Conservation (phyloP, 2,797 vertebrate genomes). For the Sebastes dallii region DNA sequence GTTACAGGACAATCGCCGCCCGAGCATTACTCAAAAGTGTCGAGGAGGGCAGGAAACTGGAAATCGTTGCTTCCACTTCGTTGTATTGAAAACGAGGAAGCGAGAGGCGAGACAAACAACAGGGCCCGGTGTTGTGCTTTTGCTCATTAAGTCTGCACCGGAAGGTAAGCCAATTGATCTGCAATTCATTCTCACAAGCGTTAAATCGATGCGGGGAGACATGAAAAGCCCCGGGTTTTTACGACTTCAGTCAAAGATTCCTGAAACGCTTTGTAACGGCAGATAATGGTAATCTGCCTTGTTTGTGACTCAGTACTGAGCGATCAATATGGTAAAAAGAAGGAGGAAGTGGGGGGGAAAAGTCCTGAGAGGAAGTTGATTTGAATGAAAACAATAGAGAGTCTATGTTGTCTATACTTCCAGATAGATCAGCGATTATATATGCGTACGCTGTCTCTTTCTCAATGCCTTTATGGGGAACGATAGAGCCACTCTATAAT, state of each 20-base stretch:
- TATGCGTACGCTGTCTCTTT: slow-evolving; percentile 17
- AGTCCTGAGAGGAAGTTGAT: slow-evolving; percentile 74
- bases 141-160: slow-evolving; percentile 83
- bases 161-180: slow-evolving; percentile 86
- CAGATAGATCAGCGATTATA: slow-evolving; percentile 35
- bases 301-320: slow-evolving; percentile 70
- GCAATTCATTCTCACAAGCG: slow-evolving; percentile 85
- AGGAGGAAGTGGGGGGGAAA: accelerated
- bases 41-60: slow-evolving; percentile 49
- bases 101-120: slow-evolving; percentile 71
- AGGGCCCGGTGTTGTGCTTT: slow-evolving; percentile 67
- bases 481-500: slow-evolving; percentile 32
- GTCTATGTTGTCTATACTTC: slow-evolving; percentile 46
- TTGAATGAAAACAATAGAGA: slow-evolving; percentile 78
- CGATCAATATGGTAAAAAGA: slow-evolving; percentile 73
- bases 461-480: slow-evolving; percentile 20
- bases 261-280: slow-evolving; percentile 84
- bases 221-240: slow-evolving; percentile 83
- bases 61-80: slow-evolving; percentile 51
- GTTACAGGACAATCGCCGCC: slow-evolving; percentile 37
- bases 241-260: slow-evolving; percentile 82
- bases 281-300: slow-evolving; percentile 81
- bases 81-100: slow-evolving; percentile 21
- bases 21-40: slow-evolving; percentile 34
- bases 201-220: slow-evolving; percentile 83